Evolutionary conservation across 2,888 invertebrate genomes (phyloP), one percentile per base, ranked within the genome.

Genomic region (Pristionchus arcanus): DNA sequence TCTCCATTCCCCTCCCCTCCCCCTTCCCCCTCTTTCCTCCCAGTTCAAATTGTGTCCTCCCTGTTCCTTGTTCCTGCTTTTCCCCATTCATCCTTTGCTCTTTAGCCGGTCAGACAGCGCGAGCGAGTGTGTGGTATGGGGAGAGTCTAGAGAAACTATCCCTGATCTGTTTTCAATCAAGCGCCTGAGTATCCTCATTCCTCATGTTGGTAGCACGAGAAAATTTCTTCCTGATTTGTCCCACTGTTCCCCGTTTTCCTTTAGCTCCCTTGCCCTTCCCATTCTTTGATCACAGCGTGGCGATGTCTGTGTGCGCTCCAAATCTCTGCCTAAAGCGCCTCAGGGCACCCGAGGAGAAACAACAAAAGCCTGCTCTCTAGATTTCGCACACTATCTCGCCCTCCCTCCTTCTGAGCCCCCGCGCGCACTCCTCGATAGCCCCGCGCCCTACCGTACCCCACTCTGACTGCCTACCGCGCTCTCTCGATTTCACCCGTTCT

Each of bases 401-500:
- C 90, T n/a, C n/a, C n/a, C n/a, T n/a, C 90, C 89, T 84, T 55
- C 90, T 9, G 9, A 49, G 42, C 42, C 42, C n/a, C 42, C 42
- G 42, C 42, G 42, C 42, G 42, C 42, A 49, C 42, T 49, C 42
- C 42, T 42, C 42, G 42, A 42, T 42, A 42, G 42, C 42, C 42
- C 42, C 42, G 42, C 42, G 9, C 42, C 42, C 42, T 49, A 49
- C 42, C 9, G 42, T 49, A 49, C 42, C 42, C 9, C 42, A 9
- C 11, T 9, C 42, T 49, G 42, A 49, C 42, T 49, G 42, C 13
- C 42, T 49, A 13, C 0, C 42, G 11, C 0, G 21, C 25, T 66
- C 66, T 81, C 81, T 77, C 88, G 83, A 85, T 90, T 87, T 87
- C 83, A 68, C 88, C 87, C 90, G 42, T n/a, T 68, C 83, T 53